Base-by-base conservation (phyloP, 2,888 invertebrate genomes). In the Tubulanus polymorphus region DNA sequence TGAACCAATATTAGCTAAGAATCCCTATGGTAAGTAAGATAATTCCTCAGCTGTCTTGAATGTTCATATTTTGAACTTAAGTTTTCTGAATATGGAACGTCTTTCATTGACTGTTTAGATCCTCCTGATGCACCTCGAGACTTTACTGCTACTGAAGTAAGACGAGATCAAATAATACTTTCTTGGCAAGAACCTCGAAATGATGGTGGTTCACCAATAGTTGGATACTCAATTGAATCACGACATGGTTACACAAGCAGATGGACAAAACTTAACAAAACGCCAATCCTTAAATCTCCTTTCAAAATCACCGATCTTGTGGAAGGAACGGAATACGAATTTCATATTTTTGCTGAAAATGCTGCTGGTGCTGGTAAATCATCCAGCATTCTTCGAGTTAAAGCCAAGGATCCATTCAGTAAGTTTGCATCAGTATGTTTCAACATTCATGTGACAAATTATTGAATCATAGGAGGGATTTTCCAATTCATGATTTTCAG, bases 241-340 rank as follows among this genome's bases (percentile, higher is more conserved):
- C 87, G 87, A 67, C 89, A 90, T 37, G 67, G 66, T 18, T 65
- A 64, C 6, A 23, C 20, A 41, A 3, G 20, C 18, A 18, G 41
- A 18, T 41, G 41, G 41, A 41, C 41, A 41, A 18, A 23, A 18
- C 20, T 41, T 8, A 41, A 41, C 15, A 41, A 41, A 23, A 41
- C 18, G 23, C 41, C 41, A 23, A 15, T 41, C 15, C 6, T 3
- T 18, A 8, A 60, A 28, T 67, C 62, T 18, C 56, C 55, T 37
- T 72, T 63, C 62, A 67, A 64, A 3, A 67, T 70, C 8, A 65
- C 64, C n/a, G 68, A 68, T 51, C 83, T 97, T 18, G 86, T 89
- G 26, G 93, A 94, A 78, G 95, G 94, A 55, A 91, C 95, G 81
- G 87, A 88, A 0, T 93, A 93, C 73, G 88, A 90, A 73, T 93